A percentile compares a stretch with the other conserved stretches of the same genome.
Conservation (phyloP, 2,113 vertebrate genomes). For the Panthera leo region DNA sequence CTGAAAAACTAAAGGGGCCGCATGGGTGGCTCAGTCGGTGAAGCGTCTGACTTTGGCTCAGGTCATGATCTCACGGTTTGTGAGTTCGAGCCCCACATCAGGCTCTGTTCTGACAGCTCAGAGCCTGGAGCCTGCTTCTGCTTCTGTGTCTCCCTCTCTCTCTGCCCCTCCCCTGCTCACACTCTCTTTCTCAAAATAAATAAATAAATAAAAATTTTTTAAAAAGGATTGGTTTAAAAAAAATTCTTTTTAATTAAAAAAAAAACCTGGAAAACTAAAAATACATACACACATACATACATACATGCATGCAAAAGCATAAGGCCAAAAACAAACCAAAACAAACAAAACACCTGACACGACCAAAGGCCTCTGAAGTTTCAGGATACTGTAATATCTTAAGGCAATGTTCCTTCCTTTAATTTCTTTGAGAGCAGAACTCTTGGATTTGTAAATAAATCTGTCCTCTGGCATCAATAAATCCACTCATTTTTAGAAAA, state of each 20-base stretch:
- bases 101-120: no score
- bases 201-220: no score
- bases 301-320: not conserved
- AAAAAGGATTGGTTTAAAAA: no score
- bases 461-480: not conserved
- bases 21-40: no score
- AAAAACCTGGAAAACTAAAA: not conserved
- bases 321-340: not conserved
- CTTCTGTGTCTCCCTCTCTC: no score
- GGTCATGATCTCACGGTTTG: no score
- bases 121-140: no score
- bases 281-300: not conserved
- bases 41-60: no score
- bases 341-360: not conserved
- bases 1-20: not conserved
- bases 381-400: not conserved
- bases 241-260: no score
- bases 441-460: not conserved
- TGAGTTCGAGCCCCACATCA: fast-evolving
- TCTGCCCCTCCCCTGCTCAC: no score
- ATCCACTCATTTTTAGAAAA: not conserved
- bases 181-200: no score
- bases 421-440: not conserved
- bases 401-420: not conserved
- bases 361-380: not conserved